A percentile compares a stretch with the other conserved stretches of the same genome.
Conservation (phyloP, 2,888 invertebrate species). For the Thereva unica region DNA sequence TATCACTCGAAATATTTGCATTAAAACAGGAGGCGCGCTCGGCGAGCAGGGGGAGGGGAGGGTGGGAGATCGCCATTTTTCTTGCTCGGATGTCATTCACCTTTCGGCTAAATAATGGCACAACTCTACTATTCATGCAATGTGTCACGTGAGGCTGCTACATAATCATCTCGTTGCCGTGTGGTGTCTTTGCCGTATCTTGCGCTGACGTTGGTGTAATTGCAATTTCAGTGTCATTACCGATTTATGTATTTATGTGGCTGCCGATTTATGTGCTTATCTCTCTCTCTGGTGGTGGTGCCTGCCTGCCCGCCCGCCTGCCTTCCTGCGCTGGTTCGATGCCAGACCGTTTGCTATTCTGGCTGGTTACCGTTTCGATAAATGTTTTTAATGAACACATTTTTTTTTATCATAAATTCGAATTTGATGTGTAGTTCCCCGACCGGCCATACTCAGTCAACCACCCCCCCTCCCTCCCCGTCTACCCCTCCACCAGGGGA, state of each 20-base stretch:
- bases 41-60: neutral
- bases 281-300: too few species aligned
- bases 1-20: neutral
- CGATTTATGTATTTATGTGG: slow-evolving; percentile 13
- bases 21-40: neutral
- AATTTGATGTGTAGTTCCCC: too few species aligned
- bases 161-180: slow-evolving; percentile 6
- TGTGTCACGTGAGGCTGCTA: slow-evolving; percentile 14
- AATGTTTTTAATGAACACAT: too few species aligned
- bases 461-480: too few species aligned
- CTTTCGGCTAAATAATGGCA: neutral
- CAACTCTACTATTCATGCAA: slow-evolving; percentile 19
- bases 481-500: too few species aligned
- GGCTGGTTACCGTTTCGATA: too few species aligned
- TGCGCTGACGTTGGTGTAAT: slow-evolving; percentile 8
- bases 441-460: too few species aligned
- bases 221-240: slow-evolving; percentile 29
- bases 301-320: too few species aligned
- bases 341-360: too few species aligned
- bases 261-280: neutral
- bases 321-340: too few species aligned
- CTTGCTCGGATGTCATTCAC: slow-evolving; percentile 5
- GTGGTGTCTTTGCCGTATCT: slow-evolving; percentile 1
- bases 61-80: neutral
- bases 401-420: too few species aligned